Conservation (phyloP, 2,797 vertebrate genomes). For the Tympanoctomys barrerae region DNA sequence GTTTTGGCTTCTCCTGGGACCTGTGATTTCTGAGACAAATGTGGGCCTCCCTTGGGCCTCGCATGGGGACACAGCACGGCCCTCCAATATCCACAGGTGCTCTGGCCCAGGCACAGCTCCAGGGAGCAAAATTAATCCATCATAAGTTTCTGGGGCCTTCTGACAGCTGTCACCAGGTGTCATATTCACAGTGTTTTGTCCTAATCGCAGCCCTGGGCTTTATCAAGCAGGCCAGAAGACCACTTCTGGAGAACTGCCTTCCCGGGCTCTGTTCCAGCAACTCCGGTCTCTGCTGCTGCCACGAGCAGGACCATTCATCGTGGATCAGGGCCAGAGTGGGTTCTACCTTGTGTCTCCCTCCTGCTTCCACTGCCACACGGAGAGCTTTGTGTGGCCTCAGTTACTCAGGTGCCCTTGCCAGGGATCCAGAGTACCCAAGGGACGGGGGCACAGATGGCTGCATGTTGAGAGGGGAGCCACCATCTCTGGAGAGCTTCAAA, state of each 20-base stretch:
- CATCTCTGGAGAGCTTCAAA: background rate
- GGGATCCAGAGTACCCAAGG: background rate
- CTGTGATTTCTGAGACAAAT: background rate
- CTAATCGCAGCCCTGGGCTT: constrained; percentile 73
- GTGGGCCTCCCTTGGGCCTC: background rate
- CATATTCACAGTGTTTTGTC: constrained; percentile 64
- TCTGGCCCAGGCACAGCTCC: background rate
- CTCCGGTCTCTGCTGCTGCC: background rate
- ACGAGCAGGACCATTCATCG: background rate
- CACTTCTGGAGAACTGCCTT: constrained; percentile 50
- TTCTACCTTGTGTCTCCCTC: background rate
- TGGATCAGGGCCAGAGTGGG: background rate
- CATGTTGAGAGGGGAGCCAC: background rate
- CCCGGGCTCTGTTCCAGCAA: constrained; percentile 35
- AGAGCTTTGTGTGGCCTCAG: background rate
- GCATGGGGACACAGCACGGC: background rate
- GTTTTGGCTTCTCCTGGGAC: background rate
- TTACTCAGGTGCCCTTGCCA: background rate
- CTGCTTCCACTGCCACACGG: background rate
- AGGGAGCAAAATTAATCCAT: constrained; percentile 58
- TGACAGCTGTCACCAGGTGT: constrained; percentile 69
- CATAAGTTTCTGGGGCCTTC: constrained; percentile 62
- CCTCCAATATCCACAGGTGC: background rate
- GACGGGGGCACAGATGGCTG: background rate
- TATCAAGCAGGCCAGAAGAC: constrained; percentile 61